Evolutionary conservation across 2,797 vertebrate genomes (phyloP).

Genomic region (Crenuchus spilurus): DNA sequence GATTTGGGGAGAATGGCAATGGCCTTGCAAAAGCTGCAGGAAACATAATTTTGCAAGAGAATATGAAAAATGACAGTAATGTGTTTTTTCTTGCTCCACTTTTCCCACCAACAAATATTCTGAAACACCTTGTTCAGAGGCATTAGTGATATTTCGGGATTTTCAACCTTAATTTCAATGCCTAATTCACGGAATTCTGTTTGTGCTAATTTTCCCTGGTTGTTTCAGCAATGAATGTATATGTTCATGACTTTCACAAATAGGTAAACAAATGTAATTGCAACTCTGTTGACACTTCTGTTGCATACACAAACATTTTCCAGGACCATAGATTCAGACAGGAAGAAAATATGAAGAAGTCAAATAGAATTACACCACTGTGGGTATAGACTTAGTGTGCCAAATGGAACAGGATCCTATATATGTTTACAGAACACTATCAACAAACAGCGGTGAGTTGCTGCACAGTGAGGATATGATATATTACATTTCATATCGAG

Average conservation of each 20-base stretch:
- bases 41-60: slow-evolving; percentile 53
- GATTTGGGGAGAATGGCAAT: slow-evolving; percentile 52
- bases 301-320: slow-evolving; percentile 35
- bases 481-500: slow-evolving; percentile 58
- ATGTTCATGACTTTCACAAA: slow-evolving; percentile 40
- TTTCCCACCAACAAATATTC: background rate
- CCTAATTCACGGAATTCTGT: slow-evolving; percentile 15
- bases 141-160: slow-evolving; percentile 12
- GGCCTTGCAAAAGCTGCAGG: slow-evolving; percentile 59
- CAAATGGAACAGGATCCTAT: slow-evolving; percentile 43
- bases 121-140: slow-evolving; percentile 2
- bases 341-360: slow-evolving; percentile 42
- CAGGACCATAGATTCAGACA: slow-evolving; percentile 43
- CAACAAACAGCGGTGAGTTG: slow-evolving; percentile 60
- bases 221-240: slow-evolving; percentile 28
- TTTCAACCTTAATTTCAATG: slow-evolving; percentile 2
- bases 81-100: slow-evolving; percentile 2
- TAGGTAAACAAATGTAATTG: slow-evolving; percentile 50
- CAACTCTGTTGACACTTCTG: slow-evolving; percentile 43
- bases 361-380: slow-evolving; percentile 48
- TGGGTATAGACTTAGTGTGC: slow-evolving; percentile 33
- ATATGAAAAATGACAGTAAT: slow-evolving; percentile 37
- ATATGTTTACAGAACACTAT: slow-evolving; percentile 54
- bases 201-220: slow-evolving; percentile 11
- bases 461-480: slow-evolving; percentile 58